Base-by-base conservation (phyloP, 2,797 vertebrate genomes). In the Craterocephalus amniculus region DNA sequence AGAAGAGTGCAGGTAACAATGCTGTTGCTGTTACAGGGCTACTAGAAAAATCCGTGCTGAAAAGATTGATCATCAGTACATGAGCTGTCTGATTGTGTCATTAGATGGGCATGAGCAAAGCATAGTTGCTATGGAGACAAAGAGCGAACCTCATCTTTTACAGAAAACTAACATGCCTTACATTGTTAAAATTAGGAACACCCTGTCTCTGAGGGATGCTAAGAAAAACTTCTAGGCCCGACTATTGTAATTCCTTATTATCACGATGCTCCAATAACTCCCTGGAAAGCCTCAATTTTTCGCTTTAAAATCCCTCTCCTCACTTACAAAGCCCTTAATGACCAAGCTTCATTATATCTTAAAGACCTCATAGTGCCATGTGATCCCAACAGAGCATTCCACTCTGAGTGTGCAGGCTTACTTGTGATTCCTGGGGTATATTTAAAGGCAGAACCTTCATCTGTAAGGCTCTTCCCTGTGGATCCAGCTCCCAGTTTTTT, bases 101-200 rank as follows among this genome's bases (percentile, higher is more conserved):
- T 79, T 73, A 74, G 54, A 59, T 4, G 1, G 60, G 22, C 54
- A 59, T 4, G 1, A 58, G 22, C 54, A 54, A 63, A 34, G n/a
- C 43, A 43, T 70, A 48, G 78, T 83, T 84, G 12, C 78, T 6
- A 74, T 81, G 65, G 83, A 68, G 60, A 86, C 70, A 26, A 40
- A 26, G 24, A 22, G 67, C 51, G 29, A 31, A 66, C 69, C 24
- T 51, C 13, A 58, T 38, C 38, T 58, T 69, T 61, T 48, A 66
- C 49, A 54, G 67, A 63, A 63, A 70, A 70, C 58, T 11, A 70
- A 59, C 10, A 59, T 18, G 2, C 52, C 54, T 63, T 27, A 67
- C 27, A 51, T 48, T 34, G 31, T 62, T 38, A 62, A 55, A 62
- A 70, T 70, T 62, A 62, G 20, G 29, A 31, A n/a, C 29, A 70